phyloP scores from a whole-genome alignment of 2,797 vertebrate genomes.

The Sylvilagus floridanus region DNA sequence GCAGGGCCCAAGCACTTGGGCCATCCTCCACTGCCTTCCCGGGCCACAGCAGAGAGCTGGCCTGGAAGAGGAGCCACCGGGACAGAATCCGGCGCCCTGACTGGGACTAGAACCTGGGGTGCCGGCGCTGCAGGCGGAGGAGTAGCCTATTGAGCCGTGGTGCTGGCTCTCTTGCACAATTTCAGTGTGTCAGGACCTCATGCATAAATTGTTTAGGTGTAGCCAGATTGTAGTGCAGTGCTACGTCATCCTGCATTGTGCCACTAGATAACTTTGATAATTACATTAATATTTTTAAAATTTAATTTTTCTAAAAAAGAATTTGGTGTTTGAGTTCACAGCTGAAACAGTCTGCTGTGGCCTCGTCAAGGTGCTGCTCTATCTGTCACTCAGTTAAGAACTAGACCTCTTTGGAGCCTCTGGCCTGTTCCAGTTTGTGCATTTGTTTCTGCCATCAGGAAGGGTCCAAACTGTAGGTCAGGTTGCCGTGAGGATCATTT shows the following conservation, averaged over 20 bases:
- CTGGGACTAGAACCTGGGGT: too few species aligned
- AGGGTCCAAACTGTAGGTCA: background rate
- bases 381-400: background rate
- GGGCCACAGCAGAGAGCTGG: too few species aligned
- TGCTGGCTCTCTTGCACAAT: background rate
- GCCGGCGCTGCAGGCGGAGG: too few species aligned
- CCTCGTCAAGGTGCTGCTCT: background rate
- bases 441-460: background rate
- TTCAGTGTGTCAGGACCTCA: background rate
- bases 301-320: background rate
- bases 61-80: too few species aligned
- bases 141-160: too few species aligned
- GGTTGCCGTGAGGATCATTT: background rate
- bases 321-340: background rate
- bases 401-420: background rate
- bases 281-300: background rate
- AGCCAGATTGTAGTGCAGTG: background rate
- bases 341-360: background rate
- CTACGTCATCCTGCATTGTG: background rate
- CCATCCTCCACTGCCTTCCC: too few species aligned
- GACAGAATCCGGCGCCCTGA: too few species aligned
- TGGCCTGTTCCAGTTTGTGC: background rate
- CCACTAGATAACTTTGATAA: background rate
- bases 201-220: background rate
- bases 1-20: too few species aligned